Conservation (phyloP, 2,888 invertebrate species). For the Mythimna lalbum region DNA sequence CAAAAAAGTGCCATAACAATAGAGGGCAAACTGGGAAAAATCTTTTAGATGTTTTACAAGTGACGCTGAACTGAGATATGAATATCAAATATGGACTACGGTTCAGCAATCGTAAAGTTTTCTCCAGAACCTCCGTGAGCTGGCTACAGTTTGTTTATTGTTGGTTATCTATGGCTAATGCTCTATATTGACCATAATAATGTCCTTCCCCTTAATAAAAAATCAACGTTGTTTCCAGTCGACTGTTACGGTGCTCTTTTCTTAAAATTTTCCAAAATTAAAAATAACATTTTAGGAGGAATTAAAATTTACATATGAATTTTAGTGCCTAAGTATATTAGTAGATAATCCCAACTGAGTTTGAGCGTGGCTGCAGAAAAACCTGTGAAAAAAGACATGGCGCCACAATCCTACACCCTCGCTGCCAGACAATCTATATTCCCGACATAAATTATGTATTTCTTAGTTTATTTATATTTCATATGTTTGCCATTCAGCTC, state of each 20-base stretch:
- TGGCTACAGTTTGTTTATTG: neutral
- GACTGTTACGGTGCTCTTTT: neutral
- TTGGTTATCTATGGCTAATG: neutral
- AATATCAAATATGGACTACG: neutral
- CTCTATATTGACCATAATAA: neutral
- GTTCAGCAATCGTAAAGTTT: neutral
- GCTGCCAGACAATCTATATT: conserved; percentile 41
- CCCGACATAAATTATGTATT: conserved; percentile 47
- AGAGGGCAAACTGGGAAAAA: neutral
- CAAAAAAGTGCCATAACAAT: neutral
- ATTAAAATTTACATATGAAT: neutral
- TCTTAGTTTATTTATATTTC: conserved; percentile 27
- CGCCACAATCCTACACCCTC: conserved; percentile 39
- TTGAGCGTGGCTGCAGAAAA: neutral
- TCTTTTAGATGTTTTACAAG: conserved; percentile 15
- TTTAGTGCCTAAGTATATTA: neutral
- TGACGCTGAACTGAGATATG: conserved; percentile 4
- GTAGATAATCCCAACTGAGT: neutral
- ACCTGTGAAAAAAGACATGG: neutral
- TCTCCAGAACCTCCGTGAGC: neutral
- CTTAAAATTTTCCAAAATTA: too few relatives aligned
- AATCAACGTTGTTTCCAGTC: neutral
- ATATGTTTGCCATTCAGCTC: conserved; percentile 19
- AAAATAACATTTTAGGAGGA: neutral
- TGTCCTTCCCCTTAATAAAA: neutral